Conservation (phyloP, 2,888 invertebrate genomes). For the Drosophila flavopinicola region DNA sequence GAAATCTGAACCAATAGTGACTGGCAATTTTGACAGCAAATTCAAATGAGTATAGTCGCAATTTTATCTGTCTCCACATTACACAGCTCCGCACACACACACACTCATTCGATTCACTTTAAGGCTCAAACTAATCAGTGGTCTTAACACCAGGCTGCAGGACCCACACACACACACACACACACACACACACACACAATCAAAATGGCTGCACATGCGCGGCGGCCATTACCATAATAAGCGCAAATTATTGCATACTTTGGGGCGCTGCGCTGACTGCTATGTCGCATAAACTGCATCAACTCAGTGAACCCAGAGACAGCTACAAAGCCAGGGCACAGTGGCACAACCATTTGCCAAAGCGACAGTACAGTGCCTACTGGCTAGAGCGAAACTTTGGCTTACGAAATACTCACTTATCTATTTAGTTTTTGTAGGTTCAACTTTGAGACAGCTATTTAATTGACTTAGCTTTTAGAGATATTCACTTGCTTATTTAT, state of each 20-base stretch:
- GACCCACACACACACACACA: too few relatives aligned
- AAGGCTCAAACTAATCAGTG: conserved; percentile 37
- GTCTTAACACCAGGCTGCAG: conserved; percentile 26
- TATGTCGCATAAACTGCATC: conserved; percentile 46
- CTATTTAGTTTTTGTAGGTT: too few relatives aligned
- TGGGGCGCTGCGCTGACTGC: conserved; percentile 32
- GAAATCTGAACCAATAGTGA: conserved; percentile 13
- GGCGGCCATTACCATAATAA: conserved; percentile 67
- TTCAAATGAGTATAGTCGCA: conserved; percentile 49
- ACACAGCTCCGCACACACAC: conserved; percentile 15
- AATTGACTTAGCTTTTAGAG: too few relatives aligned
- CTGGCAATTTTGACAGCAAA: conserved; percentile 69
- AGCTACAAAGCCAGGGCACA: conserved; percentile 13
- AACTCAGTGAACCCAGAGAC: conserved; percentile 33
- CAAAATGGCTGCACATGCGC: conserved; percentile 73
- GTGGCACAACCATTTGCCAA: conserved; percentile 18
- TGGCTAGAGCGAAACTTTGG: neutral
- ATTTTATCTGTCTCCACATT: conserved; percentile 1
- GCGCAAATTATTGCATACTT: conserved; percentile 66
- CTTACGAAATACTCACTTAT: too few relatives aligned
- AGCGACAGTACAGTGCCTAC: conserved; percentile 27
- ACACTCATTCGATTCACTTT: conserved; percentile 68
- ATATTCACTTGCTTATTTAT: too few relatives aligned
- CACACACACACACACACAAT: too few relatives aligned
- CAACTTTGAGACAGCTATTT: too few relatives aligned